These are phyloP conservation scores for Cyclopterus lumpus DNA, from an alignment of 2,797 vertebrate genomes.

Conservation along the genomic window DNA sequence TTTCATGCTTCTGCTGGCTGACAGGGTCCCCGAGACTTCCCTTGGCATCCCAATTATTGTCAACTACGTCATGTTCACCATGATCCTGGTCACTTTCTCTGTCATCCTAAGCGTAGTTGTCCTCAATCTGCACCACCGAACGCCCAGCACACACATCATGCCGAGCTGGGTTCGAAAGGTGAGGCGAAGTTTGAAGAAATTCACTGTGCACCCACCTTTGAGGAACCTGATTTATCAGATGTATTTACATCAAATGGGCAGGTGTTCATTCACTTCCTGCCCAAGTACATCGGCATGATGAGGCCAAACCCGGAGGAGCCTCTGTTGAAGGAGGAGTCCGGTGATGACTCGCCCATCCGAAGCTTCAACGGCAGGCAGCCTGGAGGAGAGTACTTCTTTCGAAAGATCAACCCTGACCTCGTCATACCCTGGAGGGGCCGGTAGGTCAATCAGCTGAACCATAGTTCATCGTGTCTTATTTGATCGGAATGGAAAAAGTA, in stretches of 20 bases:
- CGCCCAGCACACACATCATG: constrained; percentile 90
- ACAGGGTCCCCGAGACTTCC: constrained; percentile 93
- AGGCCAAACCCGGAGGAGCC: constrained; percentile 84
- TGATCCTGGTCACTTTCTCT: constrained; percentile 92
- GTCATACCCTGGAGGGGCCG: constrained; percentile 87
- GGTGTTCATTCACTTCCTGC: constrained; percentile 90
- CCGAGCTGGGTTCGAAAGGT: constrained; percentile 91
- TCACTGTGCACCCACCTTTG: fast-evolving
- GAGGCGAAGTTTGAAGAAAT: constrained; percentile 16
- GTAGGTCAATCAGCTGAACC: constrained; percentile 58
- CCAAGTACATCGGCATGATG: constrained; percentile 87
- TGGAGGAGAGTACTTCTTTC: constrained; percentile 90
- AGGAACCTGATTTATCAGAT: neutral
- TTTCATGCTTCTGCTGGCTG: constrained; percentile 92
- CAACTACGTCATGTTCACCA: constrained; percentile 94
- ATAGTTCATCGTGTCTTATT: neutral
- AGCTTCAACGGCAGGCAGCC: constrained; percentile 74
- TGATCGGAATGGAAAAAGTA: neutral
- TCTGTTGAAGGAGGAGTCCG: constrained; percentile 58
- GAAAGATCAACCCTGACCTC: constrained; percentile 88
- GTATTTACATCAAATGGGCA: constrained; percentile 42
- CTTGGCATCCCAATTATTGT: constrained; percentile 91
- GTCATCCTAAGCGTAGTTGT: constrained; percentile 94
- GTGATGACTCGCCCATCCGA: constrained; percentile 49
- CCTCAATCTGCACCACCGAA: constrained; percentile 93